Conservation (phyloP, 2,888 invertebrate species). For the Platycheirus albimanus region DNA sequence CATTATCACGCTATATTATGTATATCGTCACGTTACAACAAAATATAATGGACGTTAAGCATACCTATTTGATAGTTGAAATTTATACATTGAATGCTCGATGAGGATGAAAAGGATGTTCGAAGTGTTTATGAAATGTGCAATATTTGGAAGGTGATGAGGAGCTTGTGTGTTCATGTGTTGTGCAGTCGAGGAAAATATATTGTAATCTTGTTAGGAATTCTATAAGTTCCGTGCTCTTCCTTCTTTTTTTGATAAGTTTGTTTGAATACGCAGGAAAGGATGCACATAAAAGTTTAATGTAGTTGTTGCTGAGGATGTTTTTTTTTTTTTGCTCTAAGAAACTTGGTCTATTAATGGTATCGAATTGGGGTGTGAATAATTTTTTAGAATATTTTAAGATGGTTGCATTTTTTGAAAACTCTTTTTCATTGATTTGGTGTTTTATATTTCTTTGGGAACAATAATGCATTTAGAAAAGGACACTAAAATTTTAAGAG, state of each 20-base stretch:
- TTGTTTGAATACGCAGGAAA: not conserved
- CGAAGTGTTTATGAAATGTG: not conserved
- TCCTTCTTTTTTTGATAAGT: not conserved
- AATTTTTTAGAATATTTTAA: no score
- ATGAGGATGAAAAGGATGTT: slow-evolving; percentile 10
- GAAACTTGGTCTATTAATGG: no score
- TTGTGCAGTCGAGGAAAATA: not conserved
- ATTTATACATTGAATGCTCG: slow-evolving; percentile 2
- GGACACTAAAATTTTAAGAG: no score
- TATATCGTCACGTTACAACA: slow-evolving; percentile 15
- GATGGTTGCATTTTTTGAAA: no score
- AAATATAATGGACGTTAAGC: slow-evolving; percentile 51
- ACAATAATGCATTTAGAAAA: no score
- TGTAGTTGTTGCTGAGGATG: not conserved
- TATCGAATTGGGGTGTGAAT: no score
- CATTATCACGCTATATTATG: slow-evolving; percentile 32
- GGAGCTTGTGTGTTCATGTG: not conserved
- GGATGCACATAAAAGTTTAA: not conserved
- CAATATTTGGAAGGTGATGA: not conserved
- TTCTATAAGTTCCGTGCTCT: not conserved
- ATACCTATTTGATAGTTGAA: slow-evolving; percentile 45
- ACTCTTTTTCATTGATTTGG: no score
- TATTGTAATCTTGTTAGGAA: not conserved
- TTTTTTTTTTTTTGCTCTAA: no score
- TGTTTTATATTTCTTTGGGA: no score